Evolutionary conservation across 2,797 vertebrate genomes (phyloP).

Genomic region (Enteromius radiatus): DNA sequence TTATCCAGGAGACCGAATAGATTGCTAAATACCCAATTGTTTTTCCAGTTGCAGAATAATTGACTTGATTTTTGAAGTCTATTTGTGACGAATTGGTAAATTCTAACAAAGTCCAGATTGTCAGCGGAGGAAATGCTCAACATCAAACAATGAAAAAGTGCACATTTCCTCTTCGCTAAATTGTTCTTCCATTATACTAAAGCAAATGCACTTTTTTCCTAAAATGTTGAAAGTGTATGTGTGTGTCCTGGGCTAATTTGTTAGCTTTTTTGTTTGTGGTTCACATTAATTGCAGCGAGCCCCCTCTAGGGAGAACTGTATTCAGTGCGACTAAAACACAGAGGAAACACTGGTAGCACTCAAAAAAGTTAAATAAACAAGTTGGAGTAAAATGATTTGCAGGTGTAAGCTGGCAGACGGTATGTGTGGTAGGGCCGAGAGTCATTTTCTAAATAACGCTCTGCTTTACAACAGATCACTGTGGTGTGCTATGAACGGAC

Average conservation of each 20-base stretch:
- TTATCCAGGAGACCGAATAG: slow-evolving; percentile 26
- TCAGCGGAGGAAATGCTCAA: slow-evolving; percentile 41
- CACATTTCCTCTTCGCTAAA: slow-evolving; percentile 53
- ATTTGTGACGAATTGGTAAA: slow-evolving; percentile 34
- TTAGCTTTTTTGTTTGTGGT: slow-evolving; percentile 55
- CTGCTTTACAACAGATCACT: slow-evolving; percentile 29
- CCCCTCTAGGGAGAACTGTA: slow-evolving; percentile 53
- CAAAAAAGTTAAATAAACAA: slow-evolving; percentile 62
- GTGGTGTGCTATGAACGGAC: slow-evolving; percentile 30
- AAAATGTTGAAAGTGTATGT: slow-evolving; percentile 32
- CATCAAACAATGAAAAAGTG: slow-evolving; percentile 45
- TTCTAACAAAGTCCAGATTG: slow-evolving; percentile 48
- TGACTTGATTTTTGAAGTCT: slow-evolving; percentile 40
- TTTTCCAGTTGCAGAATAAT: slow-evolving; percentile 49
- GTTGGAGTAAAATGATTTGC: slow-evolving; percentile 59
- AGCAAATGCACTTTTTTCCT: slow-evolving; percentile 31
- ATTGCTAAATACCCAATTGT: slow-evolving; percentile 27
- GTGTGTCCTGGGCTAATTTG: slow-evolving; percentile 51
- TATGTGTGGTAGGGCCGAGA: slow-evolving; percentile 48
- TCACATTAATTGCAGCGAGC: slow-evolving; percentile 51
- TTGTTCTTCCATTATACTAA: slow-evolving; percentile 44
- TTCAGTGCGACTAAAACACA: slow-evolving; percentile 49
- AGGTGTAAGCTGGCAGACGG: slow-evolving; percentile 52
- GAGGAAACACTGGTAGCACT: slow-evolving; percentile 60
- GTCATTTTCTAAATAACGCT: slow-evolving; percentile 30